phyloP scores from a whole-genome alignment of 2,797 vertebrate species.

The Gambusia yucatana region DNA sequence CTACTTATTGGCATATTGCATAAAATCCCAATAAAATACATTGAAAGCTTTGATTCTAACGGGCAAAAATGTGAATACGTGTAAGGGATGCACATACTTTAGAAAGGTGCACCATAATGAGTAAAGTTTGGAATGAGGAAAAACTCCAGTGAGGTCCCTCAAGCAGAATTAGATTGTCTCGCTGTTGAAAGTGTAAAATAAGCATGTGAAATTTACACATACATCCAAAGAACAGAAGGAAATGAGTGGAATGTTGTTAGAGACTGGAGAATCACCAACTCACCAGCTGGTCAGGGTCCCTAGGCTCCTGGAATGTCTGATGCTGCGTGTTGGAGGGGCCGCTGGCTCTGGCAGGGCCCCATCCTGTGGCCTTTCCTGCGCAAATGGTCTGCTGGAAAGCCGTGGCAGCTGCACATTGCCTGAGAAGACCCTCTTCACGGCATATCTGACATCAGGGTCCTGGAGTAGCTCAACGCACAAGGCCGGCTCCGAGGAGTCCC shows the following conservation, averaged over 20 bases:
- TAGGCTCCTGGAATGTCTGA: constrained; percentile 73
- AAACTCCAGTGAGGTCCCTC: background rate
- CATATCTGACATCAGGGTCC: constrained; percentile 31
- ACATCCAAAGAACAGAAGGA: background rate
- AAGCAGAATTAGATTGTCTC: background rate
- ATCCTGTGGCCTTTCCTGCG: constrained; percentile 45
- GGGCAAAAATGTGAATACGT: background rate
- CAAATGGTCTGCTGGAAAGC: constrained; percentile 67
- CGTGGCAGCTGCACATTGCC: constrained; percentile 82
- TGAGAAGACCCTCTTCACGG: constrained; percentile 80
- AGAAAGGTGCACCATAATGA: background rate
- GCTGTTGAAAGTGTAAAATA: background rate
- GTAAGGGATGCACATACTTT: background rate
- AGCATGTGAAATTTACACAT: background rate
- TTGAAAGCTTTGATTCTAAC: background rate
- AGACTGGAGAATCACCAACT: constrained; percentile 35
- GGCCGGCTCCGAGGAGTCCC: constrained; percentile 66
- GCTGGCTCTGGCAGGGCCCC: constrained; percentile 21
- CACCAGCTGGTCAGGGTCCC: constrained; percentile 70
- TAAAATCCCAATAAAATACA: background rate
- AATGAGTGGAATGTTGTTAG: background rate
- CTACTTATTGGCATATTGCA: background rate
- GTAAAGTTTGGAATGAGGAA: background rate
- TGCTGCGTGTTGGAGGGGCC: constrained; percentile 43
- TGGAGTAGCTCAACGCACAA: constrained; percentile 24